Percentiles rank a stretch among this genome's conserved stretches.
These are phyloP conservation scores for Nomada lathburiana DNA, from an alignment of 2,888 invertebrate genomes.

Conservation along the genomic window DNA sequence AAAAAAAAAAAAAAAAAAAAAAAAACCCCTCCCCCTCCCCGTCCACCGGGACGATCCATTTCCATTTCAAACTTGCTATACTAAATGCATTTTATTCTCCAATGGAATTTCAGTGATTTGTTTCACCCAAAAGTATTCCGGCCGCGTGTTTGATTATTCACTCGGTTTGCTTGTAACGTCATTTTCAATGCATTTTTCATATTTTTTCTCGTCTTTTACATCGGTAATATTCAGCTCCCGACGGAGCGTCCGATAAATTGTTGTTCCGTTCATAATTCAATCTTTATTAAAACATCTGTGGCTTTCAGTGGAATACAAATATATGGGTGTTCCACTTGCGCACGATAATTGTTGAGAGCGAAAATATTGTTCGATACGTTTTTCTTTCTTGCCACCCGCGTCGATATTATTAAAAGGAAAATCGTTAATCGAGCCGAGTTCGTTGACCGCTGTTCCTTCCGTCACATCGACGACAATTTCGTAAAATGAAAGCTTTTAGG, in stretches of 20 bases:
- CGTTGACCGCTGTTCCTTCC: not conserved
- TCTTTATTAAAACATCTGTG: conserved; percentile 4
- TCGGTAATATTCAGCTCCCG: conserved; percentile 25
- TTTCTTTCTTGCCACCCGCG: too few relatives aligned
- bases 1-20: conserved; percentile 48
- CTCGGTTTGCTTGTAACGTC: conserved; percentile 36
- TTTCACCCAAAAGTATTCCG: conserved; percentile 53
- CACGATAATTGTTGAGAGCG: not conserved
- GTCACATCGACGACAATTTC: conserved; percentile 18
- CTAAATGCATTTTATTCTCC: conserved; percentile 51
- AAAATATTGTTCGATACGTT: not conserved
- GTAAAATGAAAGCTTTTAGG: conserved; percentile 68
- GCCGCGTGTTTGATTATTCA: conserved; percentile 53
- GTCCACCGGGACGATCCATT: conserved; percentile 63
- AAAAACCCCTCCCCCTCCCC: conserved; percentile 30
- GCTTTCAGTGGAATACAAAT: not conserved
- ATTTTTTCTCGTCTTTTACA: conserved; percentile 4
- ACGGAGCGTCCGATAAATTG: conserved; percentile 7
- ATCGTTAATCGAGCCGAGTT: too few relatives aligned
- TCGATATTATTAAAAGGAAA: too few relatives aligned
- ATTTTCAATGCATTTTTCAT: conserved; percentile 13
- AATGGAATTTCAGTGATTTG: conserved; percentile 54
- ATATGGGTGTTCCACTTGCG: not conserved
- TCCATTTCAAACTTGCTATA: conserved; percentile 43
- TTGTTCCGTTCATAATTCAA: conserved; percentile 22